Percentiles rank a stretch among this genome's conserved stretches.
These are phyloP conservation scores for Brachionus angularis DNA, from an alignment of 1,140 invertebrate species.

Conservation along the genomic window DNA sequence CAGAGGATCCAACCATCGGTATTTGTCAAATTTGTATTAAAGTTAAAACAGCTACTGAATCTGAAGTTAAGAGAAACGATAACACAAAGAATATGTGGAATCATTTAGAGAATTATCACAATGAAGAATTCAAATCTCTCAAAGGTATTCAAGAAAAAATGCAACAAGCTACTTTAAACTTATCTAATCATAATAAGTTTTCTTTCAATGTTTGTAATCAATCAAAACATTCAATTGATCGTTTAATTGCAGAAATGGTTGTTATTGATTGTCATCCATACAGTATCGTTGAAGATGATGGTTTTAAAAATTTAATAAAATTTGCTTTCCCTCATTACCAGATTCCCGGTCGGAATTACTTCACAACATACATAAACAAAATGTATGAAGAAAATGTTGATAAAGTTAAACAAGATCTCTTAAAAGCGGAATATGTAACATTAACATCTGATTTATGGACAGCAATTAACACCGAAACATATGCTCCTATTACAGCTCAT, in stretches of 20 bases:
- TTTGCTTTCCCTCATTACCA: slow-evolving; percentile 10
- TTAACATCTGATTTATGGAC: slow-evolving; percentile 33
- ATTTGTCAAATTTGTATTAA: slow-evolving; percentile 9
- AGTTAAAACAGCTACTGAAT: slow-evolving; percentile 1
- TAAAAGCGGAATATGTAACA: slow-evolving; percentile 15
- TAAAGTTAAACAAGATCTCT: slow-evolving; percentile 17
- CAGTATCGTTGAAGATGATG: slow-evolving; percentile 9
- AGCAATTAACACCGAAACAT: slow-evolving; percentile 9
- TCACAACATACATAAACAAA: slow-evolving; percentile 23
- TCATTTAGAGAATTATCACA: slow-evolving; percentile 5
- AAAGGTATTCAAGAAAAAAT: slow-evolving; percentile 4
- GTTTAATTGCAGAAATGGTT: slow-evolving; percentile 5
- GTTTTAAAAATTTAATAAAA: slow-evolving; percentile 20
- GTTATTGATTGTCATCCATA: background rate
- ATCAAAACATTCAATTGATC: slow-evolving; percentile 24
- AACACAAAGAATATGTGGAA: slow-evolving; percentile 13
- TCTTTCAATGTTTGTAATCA: background rate
- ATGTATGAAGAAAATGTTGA: slow-evolving; percentile 34
- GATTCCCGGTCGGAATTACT: slow-evolving; percentile 12
- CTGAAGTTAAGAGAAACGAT: background rate
- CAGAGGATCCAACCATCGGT: slow-evolving; percentile 4
- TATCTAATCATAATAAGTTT: slow-evolving; percentile 13
- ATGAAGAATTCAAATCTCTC: background rate
- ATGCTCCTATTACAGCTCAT: slow-evolving; percentile 15
- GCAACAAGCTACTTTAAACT: slow-evolving; percentile 14